Percentiles rank a stretch among this genome's conserved stretches.
phyloP scores from a whole-genome alignment of 2,113 vertebrate species.

The Semnopithecus entellus region DNA sequence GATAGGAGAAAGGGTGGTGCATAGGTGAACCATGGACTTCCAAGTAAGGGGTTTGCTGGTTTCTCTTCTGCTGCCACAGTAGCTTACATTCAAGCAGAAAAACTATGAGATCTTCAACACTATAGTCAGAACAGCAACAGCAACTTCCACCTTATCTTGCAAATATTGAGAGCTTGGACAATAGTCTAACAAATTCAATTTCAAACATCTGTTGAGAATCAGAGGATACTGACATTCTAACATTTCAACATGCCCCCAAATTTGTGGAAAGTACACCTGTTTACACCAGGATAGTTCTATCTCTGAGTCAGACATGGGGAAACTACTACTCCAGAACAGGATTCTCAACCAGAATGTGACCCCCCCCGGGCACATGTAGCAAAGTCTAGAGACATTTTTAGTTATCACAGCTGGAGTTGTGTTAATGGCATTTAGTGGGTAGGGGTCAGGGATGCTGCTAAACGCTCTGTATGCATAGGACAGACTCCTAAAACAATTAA shows the following conservation, averaged over 20 bases:
- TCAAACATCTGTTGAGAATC: background rate
- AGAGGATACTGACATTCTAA: background rate
- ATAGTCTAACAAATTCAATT: background rate
- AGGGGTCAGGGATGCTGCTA: background rate
- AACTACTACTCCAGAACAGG: background rate
- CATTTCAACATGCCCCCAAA: background rate
- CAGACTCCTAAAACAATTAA: background rate
- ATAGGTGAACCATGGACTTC: background rate
- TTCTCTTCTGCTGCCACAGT: background rate
- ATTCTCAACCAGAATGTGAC: background rate
- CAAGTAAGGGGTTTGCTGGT: background rate
- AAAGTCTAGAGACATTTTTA: background rate
- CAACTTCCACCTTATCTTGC: background rate
- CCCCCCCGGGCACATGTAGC: accelerated
- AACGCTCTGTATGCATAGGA: background rate
- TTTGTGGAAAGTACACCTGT: background rate
- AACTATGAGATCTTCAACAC: background rate
- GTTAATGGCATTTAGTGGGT: accelerated
- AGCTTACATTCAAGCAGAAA: background rate
- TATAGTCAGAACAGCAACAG: background rate
- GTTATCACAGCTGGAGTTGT: background rate
- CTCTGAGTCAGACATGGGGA: background rate
- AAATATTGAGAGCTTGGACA: background rate
- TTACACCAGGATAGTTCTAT: background rate
- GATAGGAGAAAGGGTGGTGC: accelerated